Evolutionary conservation across 2,113 vertebrate species (phyloP).

Genomic region (Ictalurus furcatus): DNA sequence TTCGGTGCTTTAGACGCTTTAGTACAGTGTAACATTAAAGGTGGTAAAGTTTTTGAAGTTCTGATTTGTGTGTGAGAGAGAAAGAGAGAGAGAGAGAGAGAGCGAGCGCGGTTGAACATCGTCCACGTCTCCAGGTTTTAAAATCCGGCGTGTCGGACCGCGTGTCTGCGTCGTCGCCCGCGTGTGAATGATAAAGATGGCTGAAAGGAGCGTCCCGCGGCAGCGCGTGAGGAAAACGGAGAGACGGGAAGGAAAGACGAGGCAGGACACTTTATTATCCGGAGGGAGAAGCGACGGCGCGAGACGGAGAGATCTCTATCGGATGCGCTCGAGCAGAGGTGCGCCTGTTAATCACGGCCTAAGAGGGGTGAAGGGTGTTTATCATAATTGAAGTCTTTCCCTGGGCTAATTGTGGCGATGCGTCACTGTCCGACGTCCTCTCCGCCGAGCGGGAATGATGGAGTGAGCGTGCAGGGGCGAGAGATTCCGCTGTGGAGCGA

Average conservation of each 20-base stretch:
- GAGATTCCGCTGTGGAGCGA: constrained; percentile 19
- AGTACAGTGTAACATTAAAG: neutral
- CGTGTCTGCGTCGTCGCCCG: constrained; percentile 71
- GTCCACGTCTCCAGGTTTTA: constrained; percentile 65
- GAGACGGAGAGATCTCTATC: constrained; percentile 94
- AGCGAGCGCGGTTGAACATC: neutral
- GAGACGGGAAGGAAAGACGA: constrained; percentile 69
- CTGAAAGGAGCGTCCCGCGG: constrained; percentile 67
- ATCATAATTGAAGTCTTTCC: constrained; percentile 95
- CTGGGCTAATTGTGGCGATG: constrained; percentile 88
- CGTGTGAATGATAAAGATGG: constrained; percentile 90
- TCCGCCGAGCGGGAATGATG: constrained; percentile 61
- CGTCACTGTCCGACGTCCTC: constrained; percentile 82
- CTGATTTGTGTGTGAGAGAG: neutral
- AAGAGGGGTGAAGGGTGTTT: constrained; percentile 88
- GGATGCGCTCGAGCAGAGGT: constrained; percentile 75
- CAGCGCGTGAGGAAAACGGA: constrained; percentile 49
- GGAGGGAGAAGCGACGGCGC: constrained; percentile 77
- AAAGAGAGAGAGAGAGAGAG: neutral
- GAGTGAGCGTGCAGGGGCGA: constrained; percentile 65
- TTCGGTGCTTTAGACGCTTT: neutral
- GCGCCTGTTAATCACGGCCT: constrained; percentile 91
- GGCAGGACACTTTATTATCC: constrained; percentile 84
- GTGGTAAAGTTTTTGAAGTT: neutral
- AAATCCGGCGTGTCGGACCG: constrained; percentile 68